Evolutionary conservation across 2,113 vertebrate species (phyloP), one percentile per base, ranked within the genome.

Genomic region (Scolopax mira): DNA sequence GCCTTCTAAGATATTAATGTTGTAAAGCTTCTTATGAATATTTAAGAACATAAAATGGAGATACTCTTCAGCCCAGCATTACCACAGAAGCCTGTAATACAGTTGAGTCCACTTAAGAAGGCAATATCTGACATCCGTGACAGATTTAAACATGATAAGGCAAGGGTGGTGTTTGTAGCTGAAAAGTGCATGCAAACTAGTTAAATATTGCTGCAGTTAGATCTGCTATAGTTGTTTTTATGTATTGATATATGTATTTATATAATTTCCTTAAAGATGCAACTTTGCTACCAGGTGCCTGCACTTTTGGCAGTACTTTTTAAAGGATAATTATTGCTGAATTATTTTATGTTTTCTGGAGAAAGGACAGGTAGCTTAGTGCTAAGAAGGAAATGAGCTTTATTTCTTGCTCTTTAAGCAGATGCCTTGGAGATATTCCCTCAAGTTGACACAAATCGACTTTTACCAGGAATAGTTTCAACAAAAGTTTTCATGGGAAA

Each of bases 1-100:
- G 98, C 99, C 99, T 99, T 99, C 98, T 99, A 99, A 99, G 99
- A 99, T 99, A 99, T 99, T 99, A 99, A 99, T 99, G 99, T 98
- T 99, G 98, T 98, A 99, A 99, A 99, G 99, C 99, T 99, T 98
- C 99, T 99, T 99, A 99, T 99, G 98, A 99, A 99, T 99, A 99
- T 99, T 99, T 99, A 99, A 99, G 98, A 98, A 98, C 98, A 96
- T 99, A 98, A 99, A 99, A 99, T 99, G 98, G 98, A 98, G 98
- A 98, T 98, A 95, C 95, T 44, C 97, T 98, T 96, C 90, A 96
- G 97, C 83, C 94, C 97, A 92, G 89, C 95, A 97, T 98, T 98
- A 98, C 97, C 98, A 86, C 97, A 98, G 97, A 97, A 97, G 97
- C 96, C 95, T 96, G 94, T 97, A 98, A 98, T 98, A 98, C 97